phyloP scores from a whole-genome alignment of 2,113 vertebrate species.

The Mugil cephalus region DNA sequence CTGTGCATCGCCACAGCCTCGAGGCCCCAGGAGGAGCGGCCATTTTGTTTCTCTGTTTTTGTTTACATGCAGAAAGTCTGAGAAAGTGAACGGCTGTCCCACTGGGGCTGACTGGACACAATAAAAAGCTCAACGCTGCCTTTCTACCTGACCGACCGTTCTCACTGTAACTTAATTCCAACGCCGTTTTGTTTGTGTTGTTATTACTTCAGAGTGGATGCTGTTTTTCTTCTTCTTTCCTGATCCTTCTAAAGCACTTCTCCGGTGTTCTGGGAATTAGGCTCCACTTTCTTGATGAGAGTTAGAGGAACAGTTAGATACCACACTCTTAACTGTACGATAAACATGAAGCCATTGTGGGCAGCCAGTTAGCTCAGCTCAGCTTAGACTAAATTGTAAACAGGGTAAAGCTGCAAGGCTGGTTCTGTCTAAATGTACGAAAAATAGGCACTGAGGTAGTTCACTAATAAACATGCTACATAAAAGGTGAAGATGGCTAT shows the following conservation, averaged over 20 bases:
- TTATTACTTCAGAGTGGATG: too few relatives aligned
- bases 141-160: background rate
- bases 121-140: conserved; percentile 10
- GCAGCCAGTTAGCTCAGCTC: conserved; percentile 2
- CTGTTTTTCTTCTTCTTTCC: too few relatives aligned
- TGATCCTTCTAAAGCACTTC: background rate
- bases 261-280: too few relatives aligned
- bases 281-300: too few relatives aligned
- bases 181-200: too few relatives aligned
- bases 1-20: background rate
- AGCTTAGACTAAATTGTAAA: background rate
- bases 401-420: background rate
- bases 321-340: too few relatives aligned
- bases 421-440: too few relatives aligned
- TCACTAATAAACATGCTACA: background rate
- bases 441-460: background rate
- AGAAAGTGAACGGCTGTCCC: conserved; percentile 31
- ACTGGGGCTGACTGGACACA: conserved; percentile 35
- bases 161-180: too few relatives aligned
- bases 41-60: conserved; percentile 72
- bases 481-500: background rate
- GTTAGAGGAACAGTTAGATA: too few relatives aligned
- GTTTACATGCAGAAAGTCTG: conserved; percentile 42
- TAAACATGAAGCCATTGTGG: too few relatives aligned
- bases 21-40: background rate